Base-by-base conservation (phyloP, 2,888 invertebrate species). In the Dasysyrphus tricinctus region DNA sequence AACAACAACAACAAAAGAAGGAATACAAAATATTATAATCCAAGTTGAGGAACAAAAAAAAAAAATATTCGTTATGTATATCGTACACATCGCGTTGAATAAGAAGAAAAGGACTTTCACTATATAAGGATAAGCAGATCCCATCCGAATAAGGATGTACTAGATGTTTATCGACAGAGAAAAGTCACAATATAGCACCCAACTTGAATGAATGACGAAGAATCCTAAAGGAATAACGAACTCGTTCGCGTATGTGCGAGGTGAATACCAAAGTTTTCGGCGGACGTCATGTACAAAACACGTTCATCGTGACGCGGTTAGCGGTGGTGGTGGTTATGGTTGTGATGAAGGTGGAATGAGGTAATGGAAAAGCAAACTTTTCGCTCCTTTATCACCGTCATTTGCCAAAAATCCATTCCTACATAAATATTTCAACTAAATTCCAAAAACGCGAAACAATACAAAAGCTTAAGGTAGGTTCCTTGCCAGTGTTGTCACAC, bases 141-240 rank as follows among this genome's bases (percentile, higher is more conserved):
- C 61, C 69, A 73, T 74, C 63, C 69, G 44, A 81, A 74, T 42
- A 51, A 67, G 54, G 67, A 80, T 63, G n/a, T 32, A 63, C 63
- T 44, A 44, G 67, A 49, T 49, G 67, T 49, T 67, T 85, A 85
- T 77, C 81, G 81, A 73, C 67, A 73, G 72, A 85, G 81, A 81
- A 74, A 85, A 81, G 81, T 78, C 77, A 73, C 77, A 24, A 24
- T 24, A 72, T 69, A 34, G 73, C 47, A 51, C 67, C 69, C 39
- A 69, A 34, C n/a, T 69, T 54, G 39, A 54, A 54, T 69, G 37
- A 12, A 59, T 39, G 19, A 39, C 19, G 19, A 59, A 59, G 19
- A 39, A 59, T 39, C 7, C 12, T 24, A 2, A 16, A 14, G 12
- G 14, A 12, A 37, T 12, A 37, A 39, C 1, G 14, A 69, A 29